These are phyloP conservation scores for Drosophila orosa DNA, from an alignment of 1,140 invertebrate species.

Conservation along the genomic window DNA sequence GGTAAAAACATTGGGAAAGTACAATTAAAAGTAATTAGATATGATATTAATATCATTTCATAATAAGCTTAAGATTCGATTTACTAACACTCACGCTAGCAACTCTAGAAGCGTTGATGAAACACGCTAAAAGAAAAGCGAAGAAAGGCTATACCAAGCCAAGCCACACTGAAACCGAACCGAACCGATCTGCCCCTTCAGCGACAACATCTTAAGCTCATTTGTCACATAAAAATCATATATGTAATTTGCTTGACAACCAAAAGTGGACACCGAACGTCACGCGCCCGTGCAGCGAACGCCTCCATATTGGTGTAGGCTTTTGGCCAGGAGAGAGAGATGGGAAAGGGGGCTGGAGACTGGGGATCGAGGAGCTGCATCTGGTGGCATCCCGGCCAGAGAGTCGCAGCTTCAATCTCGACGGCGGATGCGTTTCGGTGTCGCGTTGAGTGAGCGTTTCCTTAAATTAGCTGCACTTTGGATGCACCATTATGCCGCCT, in stretches of 20 bases:
- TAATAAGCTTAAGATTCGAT: neutral
- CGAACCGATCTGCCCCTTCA: slow-evolving; percentile 63
- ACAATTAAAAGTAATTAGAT: neutral
- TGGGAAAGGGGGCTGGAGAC: neutral
- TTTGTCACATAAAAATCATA: slow-evolving; percentile 83
- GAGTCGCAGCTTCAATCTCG: slow-evolving; percentile 29
- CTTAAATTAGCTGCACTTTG: slow-evolving; percentile 81
- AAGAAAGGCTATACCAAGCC: slow-evolving; percentile 18
- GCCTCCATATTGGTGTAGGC: slow-evolving; percentile 79
- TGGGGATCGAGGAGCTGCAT: slow-evolving; percentile 4
- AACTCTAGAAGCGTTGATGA: neutral
- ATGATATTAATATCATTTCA: neutral
- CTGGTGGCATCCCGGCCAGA: slow-evolving; percentile 28
- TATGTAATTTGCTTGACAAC: slow-evolving; percentile 82
- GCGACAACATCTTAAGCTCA: slow-evolving; percentile 76
- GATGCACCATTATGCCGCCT: slow-evolving; percentile 57
- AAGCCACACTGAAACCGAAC: slow-evolving; percentile 22
- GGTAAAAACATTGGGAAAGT: neutral
- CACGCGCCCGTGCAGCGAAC: slow-evolving; percentile 73
- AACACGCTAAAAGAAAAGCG: slow-evolving; percentile 11
- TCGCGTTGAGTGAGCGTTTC: slow-evolving; percentile 69
- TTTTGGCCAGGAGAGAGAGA: slow-evolving; percentile 29
- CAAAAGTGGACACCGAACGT: slow-evolving; percentile 77
- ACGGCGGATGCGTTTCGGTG: slow-evolving; percentile 55
- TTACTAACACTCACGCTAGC: neutral